Evolutionary conservation across 2,797 vertebrate genomes (phyloP).

Genomic region (Parotocinclus haroldoi): DNA sequence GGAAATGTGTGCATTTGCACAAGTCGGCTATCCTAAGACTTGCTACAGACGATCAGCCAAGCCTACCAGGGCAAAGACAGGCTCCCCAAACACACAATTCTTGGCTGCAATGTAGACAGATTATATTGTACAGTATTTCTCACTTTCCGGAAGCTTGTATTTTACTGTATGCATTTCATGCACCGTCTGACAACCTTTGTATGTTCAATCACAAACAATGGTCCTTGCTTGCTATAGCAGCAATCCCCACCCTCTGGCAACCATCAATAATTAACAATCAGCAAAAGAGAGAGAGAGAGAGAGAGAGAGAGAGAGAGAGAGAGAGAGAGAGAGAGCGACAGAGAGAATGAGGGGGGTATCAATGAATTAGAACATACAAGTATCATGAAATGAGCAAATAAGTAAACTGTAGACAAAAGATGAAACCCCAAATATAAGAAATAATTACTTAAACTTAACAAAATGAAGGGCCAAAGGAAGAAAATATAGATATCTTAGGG

Average conservation of each 20-base stretch:
- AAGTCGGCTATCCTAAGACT: neutral
- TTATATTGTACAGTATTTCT: too few species aligned
- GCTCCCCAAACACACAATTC: too few species aligned
- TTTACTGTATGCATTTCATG: neutral
- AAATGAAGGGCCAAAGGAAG: constrained; percentile 25
- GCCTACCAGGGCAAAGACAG: neutral
- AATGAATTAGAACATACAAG: constrained; percentile 13
- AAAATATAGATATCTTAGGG: constrained; percentile 27
- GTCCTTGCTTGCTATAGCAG: constrained; percentile 41
- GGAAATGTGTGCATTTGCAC: neutral
- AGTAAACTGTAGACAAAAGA: constrained; percentile 31
- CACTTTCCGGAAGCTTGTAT: neutral
- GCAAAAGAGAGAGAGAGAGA: constrained; percentile 30
- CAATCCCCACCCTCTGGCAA: constrained; percentile 50
- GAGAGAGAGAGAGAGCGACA: constrained; percentile 8
- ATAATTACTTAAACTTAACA: constrained; percentile 19
- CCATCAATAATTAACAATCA: constrained; percentile 66
- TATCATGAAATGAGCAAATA: constrained; percentile 21
- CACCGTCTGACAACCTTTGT: constrained; percentile 24
- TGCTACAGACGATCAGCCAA: neutral
- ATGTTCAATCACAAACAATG: constrained; percentile 44
- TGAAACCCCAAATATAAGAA: constrained; percentile 17
- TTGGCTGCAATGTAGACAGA: too few species aligned
- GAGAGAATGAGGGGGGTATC: constrained; percentile 3
- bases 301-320: neutral